Base-by-base conservation (phyloP, 1,140 invertebrate genomes). In the Sycophila sp. region DNA sequence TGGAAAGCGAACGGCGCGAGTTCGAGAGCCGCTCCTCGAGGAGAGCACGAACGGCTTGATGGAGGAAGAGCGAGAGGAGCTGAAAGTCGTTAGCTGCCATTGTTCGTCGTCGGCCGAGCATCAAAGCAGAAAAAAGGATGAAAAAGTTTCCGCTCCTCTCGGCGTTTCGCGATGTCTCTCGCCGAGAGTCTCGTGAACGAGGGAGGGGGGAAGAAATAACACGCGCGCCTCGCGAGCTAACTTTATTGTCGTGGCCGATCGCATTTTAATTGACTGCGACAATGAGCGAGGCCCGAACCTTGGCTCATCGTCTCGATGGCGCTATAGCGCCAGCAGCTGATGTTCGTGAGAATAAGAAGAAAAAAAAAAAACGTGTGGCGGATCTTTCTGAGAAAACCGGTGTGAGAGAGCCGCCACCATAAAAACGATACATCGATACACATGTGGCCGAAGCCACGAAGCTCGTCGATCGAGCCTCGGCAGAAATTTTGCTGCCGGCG, bases 1-100 rank as follows among this genome's bases (percentile, higher is more conserved):
- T 82, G 82, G 76, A 78, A 82, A 79, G 75, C 67, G 73, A 78
- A 75, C 56, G 19, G 49, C 76, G 76, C 71, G n/a, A n/a, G 67
- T 75, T 75, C 71, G 67, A 22, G 42, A 56, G 28, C 7, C 11
- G 40, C n/a, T 19, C 47, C 36, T 45, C 26, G 28, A 62, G 28
- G 30, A 36, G 47, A 74, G n/a, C n/a, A n/a, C n/a, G n/a, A n/a
- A n/a, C n/a, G n/a, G n/a, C n/a, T n/a, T n/a, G n/a, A n/a, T n/a
- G n/a, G n/a, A n/a, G n/a, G n/a, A n/a, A n/a, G 71, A 65, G 70
- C 19, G 69, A 66, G 66, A 53, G 45, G 19, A 36, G 19, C 42
- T 40, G 65, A 56, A 74, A 74, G 66, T 75, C 75, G 75, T 78
- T 77, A 78, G 73, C 75, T 73, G 65, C 74, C 74, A 80, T 78